Percentiles rank a stretch among this genome's conserved stretches.
These are phyloP conservation scores for Tenualosa thibaudeaui DNA, from an alignment of 2,797 vertebrate genomes.

Conservation along the genomic window DNA sequence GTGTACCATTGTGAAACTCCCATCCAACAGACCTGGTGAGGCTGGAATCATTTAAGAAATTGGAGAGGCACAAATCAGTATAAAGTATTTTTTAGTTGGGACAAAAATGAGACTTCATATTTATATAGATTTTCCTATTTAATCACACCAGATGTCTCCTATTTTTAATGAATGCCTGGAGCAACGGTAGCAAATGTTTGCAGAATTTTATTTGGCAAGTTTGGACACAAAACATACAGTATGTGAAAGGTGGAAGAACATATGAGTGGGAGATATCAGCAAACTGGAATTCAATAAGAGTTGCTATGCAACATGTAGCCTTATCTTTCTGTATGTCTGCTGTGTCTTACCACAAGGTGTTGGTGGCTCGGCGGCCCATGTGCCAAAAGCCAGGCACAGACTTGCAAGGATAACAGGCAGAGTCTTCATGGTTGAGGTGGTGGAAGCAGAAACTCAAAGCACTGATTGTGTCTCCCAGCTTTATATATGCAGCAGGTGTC, in stretches of 20 bases:
- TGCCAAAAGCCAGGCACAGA: background rate
- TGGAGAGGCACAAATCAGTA: too few relatives aligned
- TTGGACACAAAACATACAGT: background rate
- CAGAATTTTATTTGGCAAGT: background rate
- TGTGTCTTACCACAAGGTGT: background rate
- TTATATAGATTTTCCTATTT: too few relatives aligned
- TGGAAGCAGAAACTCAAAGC: background rate
- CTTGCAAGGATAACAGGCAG: background rate
- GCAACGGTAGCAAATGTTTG: background rate
- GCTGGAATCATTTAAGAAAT: background rate
- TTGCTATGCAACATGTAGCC: too few relatives aligned
- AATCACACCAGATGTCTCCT: too few relatives aligned
- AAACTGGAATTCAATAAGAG: background rate
- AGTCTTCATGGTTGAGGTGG: background rate
- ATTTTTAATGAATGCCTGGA: background rate
- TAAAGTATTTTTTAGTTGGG: too few relatives aligned
- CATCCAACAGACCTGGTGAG: background rate
- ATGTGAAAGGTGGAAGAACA: background rate
- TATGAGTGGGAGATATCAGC: background rate
- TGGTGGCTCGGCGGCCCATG: background rate
- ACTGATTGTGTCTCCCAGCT: background rate
- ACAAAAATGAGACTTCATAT: too few relatives aligned
- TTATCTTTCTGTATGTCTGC: too few relatives aligned
- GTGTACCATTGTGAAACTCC: background rate
- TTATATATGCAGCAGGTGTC: background rate